Conservation (phyloP, 2,888 invertebrate species). For the Ophraella communa region DNA sequence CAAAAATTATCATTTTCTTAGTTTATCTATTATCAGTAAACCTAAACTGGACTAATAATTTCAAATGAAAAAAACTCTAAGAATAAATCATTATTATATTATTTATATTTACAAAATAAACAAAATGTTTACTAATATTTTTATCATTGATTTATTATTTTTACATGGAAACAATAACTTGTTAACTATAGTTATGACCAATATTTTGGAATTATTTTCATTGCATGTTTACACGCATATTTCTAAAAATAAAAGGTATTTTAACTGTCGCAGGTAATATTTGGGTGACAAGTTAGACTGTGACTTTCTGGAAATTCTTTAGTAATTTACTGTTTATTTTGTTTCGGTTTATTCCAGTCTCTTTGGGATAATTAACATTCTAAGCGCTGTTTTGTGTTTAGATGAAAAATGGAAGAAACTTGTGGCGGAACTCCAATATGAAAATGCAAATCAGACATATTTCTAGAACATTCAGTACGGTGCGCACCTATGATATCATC, state of each 20-base stretch:
- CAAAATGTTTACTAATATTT: too few relatives aligned
- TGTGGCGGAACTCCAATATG: constrained; percentile 27
- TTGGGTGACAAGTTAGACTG: constrained; percentile 3
- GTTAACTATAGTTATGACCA: neutral
- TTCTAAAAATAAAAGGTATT: neutral
- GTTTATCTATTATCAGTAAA: too few relatives aligned
- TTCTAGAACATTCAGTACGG: constrained; percentile 32
- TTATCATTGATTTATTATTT: too few relatives aligned
- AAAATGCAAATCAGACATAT: constrained; percentile 27
- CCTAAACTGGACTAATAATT: too few relatives aligned
- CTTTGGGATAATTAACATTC: constrained; percentile 3
- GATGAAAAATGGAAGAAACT: constrained; percentile 21
- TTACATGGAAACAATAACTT: too few relatives aligned
- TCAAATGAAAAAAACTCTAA: too few relatives aligned
- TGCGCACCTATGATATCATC: constrained; percentile 22
- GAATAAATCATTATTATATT: too few relatives aligned
- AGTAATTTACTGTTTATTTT: neutral
- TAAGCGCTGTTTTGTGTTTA: constrained; percentile 8
- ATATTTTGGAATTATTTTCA: neutral
- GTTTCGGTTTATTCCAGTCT: neutral
- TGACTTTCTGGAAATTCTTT: neutral
- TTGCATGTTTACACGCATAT: neutral
- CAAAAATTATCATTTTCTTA: too few relatives aligned
- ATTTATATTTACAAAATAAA: too few relatives aligned
- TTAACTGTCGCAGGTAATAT: constrained; percentile 1